Base-by-base conservation (phyloP, 2,113 vertebrate genomes). In the Pedionomus torquatus region DNA sequence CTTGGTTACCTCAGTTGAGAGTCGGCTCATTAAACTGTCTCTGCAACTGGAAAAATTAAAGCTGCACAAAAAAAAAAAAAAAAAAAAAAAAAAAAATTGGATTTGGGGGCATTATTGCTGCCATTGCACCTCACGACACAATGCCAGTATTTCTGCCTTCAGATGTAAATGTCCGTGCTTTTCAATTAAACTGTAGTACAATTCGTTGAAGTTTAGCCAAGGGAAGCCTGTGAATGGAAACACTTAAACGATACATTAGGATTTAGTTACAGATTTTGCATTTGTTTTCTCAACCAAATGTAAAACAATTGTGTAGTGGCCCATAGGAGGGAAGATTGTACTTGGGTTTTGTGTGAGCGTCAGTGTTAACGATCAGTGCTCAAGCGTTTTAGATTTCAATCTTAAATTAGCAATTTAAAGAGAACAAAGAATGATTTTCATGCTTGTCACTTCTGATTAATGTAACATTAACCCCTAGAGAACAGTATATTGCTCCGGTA, bases 321-420 rank as follows among this genome's bases (percentile, higher is more conserved):
- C 86, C 93, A 91, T 76, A 72, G 91, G 91, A 91, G 94, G 65
- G 88, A 97, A 96, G 95, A 93, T 78, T 92, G 93, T 46, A 72
- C 93, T 89, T 63, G 78, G 61, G 91, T 95, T 97, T 96, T 97
- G 90, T 95, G 77, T 72, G 80, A 95, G 89, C 83, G 26, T 65
- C 94, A 81, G 74, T 94, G 93, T 95, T 96, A 97, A 95, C 94
- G 93, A 94, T 90, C 89, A 75, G 75, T 89, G 94, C 91, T 95
- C 87, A 88, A 95, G 86, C 89, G 89, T 96, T 97, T 98, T 95
- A 95, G 91, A 97, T 97, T 98, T 97, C 97, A 97, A 89, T 97
- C 93, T 98, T 94, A 98, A 97, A 96, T 98, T 97, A 97, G 94
- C 96, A 94, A 88, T 96, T 97, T 96, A 96, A 93, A 96, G 95